These are phyloP conservation scores for Lagria hirta DNA, from an alignment of 2,888 invertebrate species.

Conservation along the genomic window DNA sequence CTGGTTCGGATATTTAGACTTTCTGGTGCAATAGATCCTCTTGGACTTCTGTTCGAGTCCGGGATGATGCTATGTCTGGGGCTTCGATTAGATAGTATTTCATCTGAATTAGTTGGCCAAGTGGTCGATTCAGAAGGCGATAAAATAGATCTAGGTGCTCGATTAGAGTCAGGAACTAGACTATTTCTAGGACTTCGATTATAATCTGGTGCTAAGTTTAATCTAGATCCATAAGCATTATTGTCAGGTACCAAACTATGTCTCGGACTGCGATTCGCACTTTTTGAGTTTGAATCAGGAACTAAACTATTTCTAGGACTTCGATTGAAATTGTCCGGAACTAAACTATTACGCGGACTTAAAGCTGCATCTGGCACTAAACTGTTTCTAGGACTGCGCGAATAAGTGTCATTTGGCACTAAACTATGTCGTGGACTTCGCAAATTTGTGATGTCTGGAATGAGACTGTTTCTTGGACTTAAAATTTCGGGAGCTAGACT, in stretches of 20 bases:
- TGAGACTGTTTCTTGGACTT: constrained; percentile 64
- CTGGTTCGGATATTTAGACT: constrained; percentile 60
- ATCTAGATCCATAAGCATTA: constrained; percentile 51
- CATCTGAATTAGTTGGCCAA: constrained; percentile 61
- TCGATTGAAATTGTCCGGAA: constrained; percentile 60
- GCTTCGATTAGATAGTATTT: constrained; percentile 58
- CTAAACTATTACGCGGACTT: constrained; percentile 59
- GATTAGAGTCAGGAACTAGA: constrained; percentile 53
- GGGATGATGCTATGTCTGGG: constrained; percentile 63
- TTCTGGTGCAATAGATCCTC: constrained; percentile 57
- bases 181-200: constrained; percentile 59
- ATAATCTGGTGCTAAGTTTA: constrained; percentile 48
- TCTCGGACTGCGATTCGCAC: constrained; percentile 57
- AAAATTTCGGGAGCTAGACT: constrained; percentile 60
- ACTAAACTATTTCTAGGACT: constrained; percentile 62
- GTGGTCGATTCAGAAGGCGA: constrained; percentile 61
- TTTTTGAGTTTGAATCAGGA: constrained; percentile 59
- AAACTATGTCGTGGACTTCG: constrained; percentile 59
- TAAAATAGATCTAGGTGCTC: constrained; percentile 61
- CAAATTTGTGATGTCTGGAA: constrained; percentile 59
- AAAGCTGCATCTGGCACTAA: constrained; percentile 45
- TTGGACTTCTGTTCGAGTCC: constrained; percentile 56
- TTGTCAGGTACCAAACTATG: constrained; percentile 66
- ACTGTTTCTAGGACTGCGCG: constrained; percentile 60
- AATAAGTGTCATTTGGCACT: constrained; percentile 61